Conservation (phyloP, 2,888 invertebrate species). For the Melieria crassipennis region DNA sequence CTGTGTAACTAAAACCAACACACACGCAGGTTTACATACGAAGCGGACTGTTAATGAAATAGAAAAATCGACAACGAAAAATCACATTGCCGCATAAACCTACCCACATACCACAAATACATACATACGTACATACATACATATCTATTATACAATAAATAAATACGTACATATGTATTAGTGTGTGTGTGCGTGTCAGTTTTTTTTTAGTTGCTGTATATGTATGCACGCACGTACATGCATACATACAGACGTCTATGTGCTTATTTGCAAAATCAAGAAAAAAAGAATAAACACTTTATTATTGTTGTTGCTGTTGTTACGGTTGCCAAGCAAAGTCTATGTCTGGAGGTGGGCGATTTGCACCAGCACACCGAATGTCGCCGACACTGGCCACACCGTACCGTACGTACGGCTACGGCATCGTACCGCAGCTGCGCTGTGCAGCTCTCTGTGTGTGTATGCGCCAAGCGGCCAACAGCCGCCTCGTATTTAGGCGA, state of each 20-base stretch:
- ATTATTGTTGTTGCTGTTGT: slow-evolving; percentile 1
- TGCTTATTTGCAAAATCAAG: slow-evolving; percentile 1
- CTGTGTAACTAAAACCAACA: background rate
- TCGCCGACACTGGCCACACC: too few relatives aligned
- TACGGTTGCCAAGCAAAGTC: too few relatives aligned
- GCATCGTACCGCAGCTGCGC: too few relatives aligned
- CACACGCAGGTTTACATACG: background rate
- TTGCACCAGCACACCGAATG: too few relatives aligned
- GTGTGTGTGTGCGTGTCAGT: background rate
- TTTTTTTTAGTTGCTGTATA: background rate
- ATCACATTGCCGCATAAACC: background rate
- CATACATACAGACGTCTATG: background rate
- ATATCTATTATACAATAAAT: background rate
- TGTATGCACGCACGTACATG: too few relatives aligned
- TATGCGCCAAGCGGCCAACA: background rate
- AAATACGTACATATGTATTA: background rate
- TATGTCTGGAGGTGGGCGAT: too few relatives aligned
- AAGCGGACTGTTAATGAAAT: background rate
- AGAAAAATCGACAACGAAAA: background rate
- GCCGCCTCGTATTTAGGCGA: slow-evolving; percentile 18
- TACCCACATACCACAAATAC: background rate
- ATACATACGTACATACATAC: slow-evolving; percentile 6
- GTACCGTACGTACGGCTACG: too few relatives aligned
- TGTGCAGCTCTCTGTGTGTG: background rate
- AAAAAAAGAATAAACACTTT: slow-evolving; percentile 12